Evolutionary conservation across 2,113 vertebrate genomes (phyloP).

Genomic region (Hippopotamus amphibius): DNA sequence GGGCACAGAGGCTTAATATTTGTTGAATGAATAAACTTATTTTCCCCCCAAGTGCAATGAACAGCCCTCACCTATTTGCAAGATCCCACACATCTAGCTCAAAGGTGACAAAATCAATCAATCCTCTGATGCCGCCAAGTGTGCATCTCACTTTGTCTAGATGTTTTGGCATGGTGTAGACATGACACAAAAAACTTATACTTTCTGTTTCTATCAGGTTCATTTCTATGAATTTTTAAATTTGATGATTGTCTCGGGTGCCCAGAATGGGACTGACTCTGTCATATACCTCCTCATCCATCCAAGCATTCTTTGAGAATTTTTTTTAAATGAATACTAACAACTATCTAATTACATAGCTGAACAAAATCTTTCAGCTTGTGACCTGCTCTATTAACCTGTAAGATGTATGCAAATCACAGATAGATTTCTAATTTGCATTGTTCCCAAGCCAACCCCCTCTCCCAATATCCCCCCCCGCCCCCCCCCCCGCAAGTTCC

Average conservation of each 20-base stretch:
- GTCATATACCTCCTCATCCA: conserved; percentile 30
- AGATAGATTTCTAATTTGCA: conserved; percentile 38
- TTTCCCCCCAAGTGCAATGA: background rate
- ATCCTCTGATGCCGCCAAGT: conserved; percentile 47
- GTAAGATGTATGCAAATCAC: conserved; percentile 15
- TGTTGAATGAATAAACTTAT: conserved; percentile 22
- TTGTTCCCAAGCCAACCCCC: conserved; percentile 9
- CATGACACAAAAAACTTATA: conserved; percentile 43
- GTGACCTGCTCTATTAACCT: conserved; percentile 45
- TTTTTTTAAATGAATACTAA: conserved; percentile 19
- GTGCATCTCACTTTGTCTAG: conserved; percentile 8
- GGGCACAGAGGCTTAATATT: conserved; percentile 28
- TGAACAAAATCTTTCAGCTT: conserved; percentile 57
- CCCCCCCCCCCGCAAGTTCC: background rate
- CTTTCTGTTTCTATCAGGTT: conserved; percentile 37
- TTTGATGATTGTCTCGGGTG: conserved; percentile 38
- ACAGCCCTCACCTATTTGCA: conserved; percentile 30
- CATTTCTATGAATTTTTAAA: conserved; percentile 37
- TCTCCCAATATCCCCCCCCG: background rate
- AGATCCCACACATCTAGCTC: conserved; percentile 44
- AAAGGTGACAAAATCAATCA: conserved; percentile 47
- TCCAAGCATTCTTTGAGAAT: conserved; percentile 53
- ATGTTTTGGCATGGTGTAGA: conserved; percentile 46
- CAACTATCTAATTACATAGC: conserved; percentile 23
- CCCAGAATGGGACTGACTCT: conserved; percentile 50